Evolutionary conservation across 2,888 invertebrate genomes (phyloP).

Genomic region (Ochropleura leucogaster): DNA sequence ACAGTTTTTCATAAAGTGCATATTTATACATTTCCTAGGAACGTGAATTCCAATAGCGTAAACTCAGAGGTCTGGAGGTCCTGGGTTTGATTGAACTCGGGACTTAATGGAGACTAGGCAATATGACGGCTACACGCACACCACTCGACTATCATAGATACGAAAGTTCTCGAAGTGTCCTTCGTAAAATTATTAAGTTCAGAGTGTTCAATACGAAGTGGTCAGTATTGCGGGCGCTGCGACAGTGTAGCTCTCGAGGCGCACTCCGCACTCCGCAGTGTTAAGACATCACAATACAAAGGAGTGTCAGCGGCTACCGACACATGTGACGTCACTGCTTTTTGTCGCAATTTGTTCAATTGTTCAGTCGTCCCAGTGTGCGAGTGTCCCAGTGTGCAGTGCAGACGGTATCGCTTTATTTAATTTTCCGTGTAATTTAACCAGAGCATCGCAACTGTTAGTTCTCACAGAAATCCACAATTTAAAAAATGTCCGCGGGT

Average conservation of each 20-base stretch:
- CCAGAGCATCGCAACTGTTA: conserved; percentile 62
- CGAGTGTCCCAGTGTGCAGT: background rate
- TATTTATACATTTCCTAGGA: no score
- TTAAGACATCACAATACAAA: conserved; percentile 41
- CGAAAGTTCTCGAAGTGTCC: background rate
- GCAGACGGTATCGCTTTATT: conserved; percentile 70
- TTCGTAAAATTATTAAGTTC: background rate
- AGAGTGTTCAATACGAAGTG: background rate
- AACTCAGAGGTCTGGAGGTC: no score
- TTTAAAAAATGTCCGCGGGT: conserved; percentile 80
- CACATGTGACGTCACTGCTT: conserved; percentile 70
- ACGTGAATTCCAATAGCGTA: no score
- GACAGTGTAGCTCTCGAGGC: background rate
- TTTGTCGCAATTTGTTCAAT: conserved; percentile 79
- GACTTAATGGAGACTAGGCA: no score
- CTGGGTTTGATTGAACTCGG: no score
- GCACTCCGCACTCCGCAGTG: background rate
- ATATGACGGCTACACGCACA: no score
- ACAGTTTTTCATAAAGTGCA: no score
- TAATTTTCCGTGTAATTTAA: conserved; percentile 69
- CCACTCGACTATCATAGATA: no score
- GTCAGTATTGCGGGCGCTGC: background rate
- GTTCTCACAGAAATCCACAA: conserved; percentile 82
- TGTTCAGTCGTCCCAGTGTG: conserved; percentile 70
- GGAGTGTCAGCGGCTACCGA: conserved; percentile 53